Evolutionary conservation across 2,797 vertebrate species (phyloP), one percentile per base, ranked within the genome.

Genomic region (Sparus aurata): DNA sequence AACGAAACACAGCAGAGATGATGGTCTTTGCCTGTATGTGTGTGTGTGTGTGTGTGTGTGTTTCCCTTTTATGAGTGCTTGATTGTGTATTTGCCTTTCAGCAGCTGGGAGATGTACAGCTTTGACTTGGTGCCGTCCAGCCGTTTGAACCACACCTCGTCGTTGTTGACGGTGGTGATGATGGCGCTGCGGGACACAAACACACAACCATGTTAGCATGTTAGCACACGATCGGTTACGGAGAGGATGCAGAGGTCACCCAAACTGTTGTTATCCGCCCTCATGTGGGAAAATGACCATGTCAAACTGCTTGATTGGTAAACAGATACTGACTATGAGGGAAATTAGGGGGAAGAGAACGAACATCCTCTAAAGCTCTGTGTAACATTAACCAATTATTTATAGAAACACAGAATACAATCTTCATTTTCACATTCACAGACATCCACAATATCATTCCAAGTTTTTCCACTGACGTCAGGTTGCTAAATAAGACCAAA

Each of bases 61-160:
- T 69, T n/a, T 87, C 85, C 93, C 22, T 25, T 87, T 85, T 94
- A 96, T 10, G 94, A 92, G 89, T 98, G 97, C 91, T 98, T 99
- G 95, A 99, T 99, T 76, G 97, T 97, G 87, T 99, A 99, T 97
- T 99, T 99, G 95, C 98, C 98, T 96, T 99, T 99, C 94, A 97
- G 98, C 86, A 99, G 96, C 93, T 99, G 98, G 84, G 98, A 98
- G 96, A 99, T 97, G 93, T 99, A 99, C 53, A 99, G 96, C 94
- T 99, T 99, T 45, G 98, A 99, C 93, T 99, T 99, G 96, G 96
- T 99, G 93, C 98, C 98, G 83, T 99, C 98, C 69, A 97, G 94
- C 22, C 98, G 97, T 87, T 99, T 99, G 96, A 98, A 99, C 97
- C 98, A 99, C 87, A 99, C 97, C 95, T 99, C 98, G 84, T 99